A percentile compares a stretch with the other conserved stretches of the same genome.
These are phyloP conservation scores for Ornithoptera priamus DNA, from an alignment of 2,888 invertebrate genomes.

Conservation along the genomic window DNA sequence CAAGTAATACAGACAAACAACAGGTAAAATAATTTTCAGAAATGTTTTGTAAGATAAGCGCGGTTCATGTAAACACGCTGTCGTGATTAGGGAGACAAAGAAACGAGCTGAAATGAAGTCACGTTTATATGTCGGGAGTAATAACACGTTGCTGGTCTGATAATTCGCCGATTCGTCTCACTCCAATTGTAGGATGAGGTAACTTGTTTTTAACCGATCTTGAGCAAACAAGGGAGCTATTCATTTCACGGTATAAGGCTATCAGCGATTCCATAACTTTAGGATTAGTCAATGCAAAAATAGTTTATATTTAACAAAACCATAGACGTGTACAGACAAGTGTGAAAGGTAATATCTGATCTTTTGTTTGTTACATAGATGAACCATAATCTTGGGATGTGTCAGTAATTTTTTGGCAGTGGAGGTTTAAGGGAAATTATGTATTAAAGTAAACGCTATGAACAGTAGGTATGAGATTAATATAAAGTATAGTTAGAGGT, in stretches of 20 bases:
- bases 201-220: conserved; percentile 37
- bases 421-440: neutral
- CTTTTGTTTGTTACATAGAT: neutral
- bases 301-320: neutral
- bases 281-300: conserved; percentile 15
- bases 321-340: neutral
- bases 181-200: conserved; percentile 40
- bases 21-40: no score
- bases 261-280: conserved; percentile 14
- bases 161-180: conserved; percentile 44
- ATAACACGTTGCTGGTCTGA: conserved; percentile 28
- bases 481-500: no score
- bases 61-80: neutral
- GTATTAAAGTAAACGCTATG: neutral
- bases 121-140: conserved; percentile 22
- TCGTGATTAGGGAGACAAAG: conserved; percentile 5
- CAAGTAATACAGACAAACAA: no score
- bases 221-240: conserved; percentile 34
- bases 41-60: no score
- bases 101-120: conserved; percentile 26
- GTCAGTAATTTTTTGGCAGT: neutral
- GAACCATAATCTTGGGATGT: neutral
- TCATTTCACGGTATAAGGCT: conserved; percentile 25
- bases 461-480: neutral
- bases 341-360: neutral